Evolutionary conservation across 2,113 vertebrate species (phyloP).

Genomic region (Saiga tatarica): DNA sequence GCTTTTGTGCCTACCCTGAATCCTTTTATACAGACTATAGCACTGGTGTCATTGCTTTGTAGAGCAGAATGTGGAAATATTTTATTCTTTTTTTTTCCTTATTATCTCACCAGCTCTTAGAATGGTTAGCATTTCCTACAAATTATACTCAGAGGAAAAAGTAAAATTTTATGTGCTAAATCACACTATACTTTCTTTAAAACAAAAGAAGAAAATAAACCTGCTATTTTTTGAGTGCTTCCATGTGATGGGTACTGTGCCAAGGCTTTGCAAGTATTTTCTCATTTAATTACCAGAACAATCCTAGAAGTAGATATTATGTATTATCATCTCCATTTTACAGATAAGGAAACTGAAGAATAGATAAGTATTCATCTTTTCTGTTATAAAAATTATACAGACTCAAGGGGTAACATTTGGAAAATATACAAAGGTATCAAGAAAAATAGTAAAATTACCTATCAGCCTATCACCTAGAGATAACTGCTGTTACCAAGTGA

Average conservation of each 20-base stretch:
- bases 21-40: not conserved
- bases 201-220: not conserved
- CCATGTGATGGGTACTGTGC: not conserved
- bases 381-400: not conserved
- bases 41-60: not conserved
- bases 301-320: not conserved
- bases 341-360: not conserved
- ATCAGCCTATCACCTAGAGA: not conserved
- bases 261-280: not conserved
- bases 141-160: not conserved
- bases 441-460: not conserved
- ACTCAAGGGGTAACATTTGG: not conserved
- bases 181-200: slow-evolving; percentile 1
- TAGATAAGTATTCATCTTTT: not conserved
- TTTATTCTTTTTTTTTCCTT: not conserved
- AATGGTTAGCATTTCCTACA: not conserved
- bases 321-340: not conserved
- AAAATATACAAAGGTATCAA: not conserved
- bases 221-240: not conserved
- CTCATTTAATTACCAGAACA: not conserved
- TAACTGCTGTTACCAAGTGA: not conserved
- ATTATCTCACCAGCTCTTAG: not conserved
- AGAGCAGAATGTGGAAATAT: not conserved
- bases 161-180: not conserved
- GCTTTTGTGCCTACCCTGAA: not conserved